Base-by-base conservation (phyloP, 2,888 invertebrate species). In the Ferdinandea cuprea region DNA sequence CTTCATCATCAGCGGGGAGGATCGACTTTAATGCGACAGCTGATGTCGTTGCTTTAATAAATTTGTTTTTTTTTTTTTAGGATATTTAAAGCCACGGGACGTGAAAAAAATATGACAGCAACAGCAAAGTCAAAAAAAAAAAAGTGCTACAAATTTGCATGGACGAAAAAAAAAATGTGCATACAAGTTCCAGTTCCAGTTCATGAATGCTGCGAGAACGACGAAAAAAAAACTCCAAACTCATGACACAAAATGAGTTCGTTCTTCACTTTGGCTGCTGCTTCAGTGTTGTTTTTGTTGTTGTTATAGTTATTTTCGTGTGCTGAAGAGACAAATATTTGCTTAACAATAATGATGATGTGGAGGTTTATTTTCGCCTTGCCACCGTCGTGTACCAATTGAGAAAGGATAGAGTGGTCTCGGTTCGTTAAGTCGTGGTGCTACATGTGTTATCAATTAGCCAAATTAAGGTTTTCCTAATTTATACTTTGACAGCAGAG, bases 361-460 rank as follows among this genome's bases (percentile, higher is more conserved):
- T 28, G 35, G 48, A 37, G 48, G 30, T 35, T 37, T 25, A 25
- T 25, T 25, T 37, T 50, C 40, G 7, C 25, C n/a, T 37, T 7
- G 19, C 50, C 35, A 6, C 19, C 11, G 17, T 7, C 15, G 1
- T 13, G 17, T 13, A 15, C 25, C 19, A 42, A 52, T 19, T n/a
- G 42, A 50, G 19, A 28, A 46, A 52, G 11, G 3, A 52, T 52
- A n/a, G 40, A 58, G 37, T 7, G 35, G 19, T 32, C 42, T 21
- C 71, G 71, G 50, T 72, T 52, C 46, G 50, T 32, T 71, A 61
- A 50, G 25, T 35, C 52, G 50, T 35, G 61, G 44, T 25, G 13
- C 48, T 61, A 63, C 52, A 63, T 52, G 54, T 54, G 72, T 63
- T 35, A 63, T 63, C 61, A 72, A 61, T 72, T 72, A 72, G 72